Conservation (phyloP, 2,888 invertebrate species). For the Stenolophus ochropezus region DNA sequence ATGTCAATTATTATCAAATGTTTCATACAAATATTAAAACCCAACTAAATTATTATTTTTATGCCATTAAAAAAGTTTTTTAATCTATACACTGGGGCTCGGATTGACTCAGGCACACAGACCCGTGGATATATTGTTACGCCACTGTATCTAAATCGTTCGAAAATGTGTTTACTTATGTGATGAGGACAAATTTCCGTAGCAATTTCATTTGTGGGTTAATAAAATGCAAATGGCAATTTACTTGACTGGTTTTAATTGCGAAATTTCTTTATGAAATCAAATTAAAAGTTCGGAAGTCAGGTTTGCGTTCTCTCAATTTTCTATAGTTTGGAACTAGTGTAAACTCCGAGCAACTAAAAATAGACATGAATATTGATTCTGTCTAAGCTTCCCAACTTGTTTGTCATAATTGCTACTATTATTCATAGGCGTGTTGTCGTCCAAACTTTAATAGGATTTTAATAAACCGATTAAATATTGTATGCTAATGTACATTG, state of each 20-base stretch:
- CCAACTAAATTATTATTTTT: too few relatives aligned
- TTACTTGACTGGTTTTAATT: background rate
- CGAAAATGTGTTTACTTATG: background rate
- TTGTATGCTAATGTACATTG: background rate
- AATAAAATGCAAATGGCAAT: background rate
- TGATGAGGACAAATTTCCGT: background rate
- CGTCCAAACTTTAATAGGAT: background rate
- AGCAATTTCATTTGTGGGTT: background rate
- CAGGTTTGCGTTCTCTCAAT: background rate
- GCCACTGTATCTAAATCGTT: too few relatives aligned
- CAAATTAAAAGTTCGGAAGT: background rate
- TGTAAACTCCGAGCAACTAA: background rate
- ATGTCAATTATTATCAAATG: too few relatives aligned
- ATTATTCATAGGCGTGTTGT: conserved; percentile 1
- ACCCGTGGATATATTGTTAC: too few relatives aligned
- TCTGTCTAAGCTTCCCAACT: background rate
- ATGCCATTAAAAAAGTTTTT: too few relatives aligned
- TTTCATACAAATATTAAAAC: too few relatives aligned
- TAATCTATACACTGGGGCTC: too few relatives aligned
- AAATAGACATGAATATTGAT: conserved; percentile 15
- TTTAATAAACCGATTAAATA: conserved; percentile 28
- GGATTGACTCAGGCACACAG: too few relatives aligned
- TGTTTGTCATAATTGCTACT: conserved; percentile 2
- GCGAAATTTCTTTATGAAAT: background rate
- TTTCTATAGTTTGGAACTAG: background rate